Evolutionary conservation across 2,113 vertebrate species (phyloP).

Genomic region (Misgurnus anguillicaudatus): DNA sequence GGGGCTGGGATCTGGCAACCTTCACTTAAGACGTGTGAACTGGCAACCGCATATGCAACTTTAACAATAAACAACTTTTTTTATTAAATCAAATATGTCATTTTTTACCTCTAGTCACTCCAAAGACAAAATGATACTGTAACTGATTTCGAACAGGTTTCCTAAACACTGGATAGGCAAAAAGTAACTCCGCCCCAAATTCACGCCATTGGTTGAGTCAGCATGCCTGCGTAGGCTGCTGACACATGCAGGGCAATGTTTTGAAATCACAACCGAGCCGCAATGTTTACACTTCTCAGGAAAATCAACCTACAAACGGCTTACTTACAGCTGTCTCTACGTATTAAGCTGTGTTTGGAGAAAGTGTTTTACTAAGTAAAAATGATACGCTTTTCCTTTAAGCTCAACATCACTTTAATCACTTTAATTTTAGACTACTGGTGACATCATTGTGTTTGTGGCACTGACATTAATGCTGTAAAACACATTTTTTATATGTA

Average conservation of each 20-base stretch:
- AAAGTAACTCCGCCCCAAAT: neutral
- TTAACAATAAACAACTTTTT: too few species aligned
- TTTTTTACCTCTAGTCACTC: too few species aligned
- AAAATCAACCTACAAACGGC: neutral
- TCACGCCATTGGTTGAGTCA: neutral
- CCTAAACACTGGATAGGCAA: neutral
- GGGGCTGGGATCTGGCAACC: constrained; percentile 37
- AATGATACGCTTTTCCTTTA: too few species aligned
- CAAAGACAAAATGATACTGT: neutral
- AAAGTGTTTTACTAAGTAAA: neutral
- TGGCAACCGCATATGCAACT: constrained; percentile 9
- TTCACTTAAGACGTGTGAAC: constrained; percentile 20
- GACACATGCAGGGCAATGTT: neutral
- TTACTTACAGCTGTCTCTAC: neutral
- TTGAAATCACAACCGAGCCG: neutral
- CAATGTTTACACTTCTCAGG: neutral
- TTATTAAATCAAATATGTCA: too few species aligned
- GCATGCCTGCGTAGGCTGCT: neutral
- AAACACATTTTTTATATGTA: neutral
- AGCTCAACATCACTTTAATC: neutral
- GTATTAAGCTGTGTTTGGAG: neutral
- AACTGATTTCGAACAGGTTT: neutral
- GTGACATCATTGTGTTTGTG: constrained; percentile 1
- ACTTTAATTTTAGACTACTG: neutral
- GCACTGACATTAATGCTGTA: neutral